phyloP scores from a whole-genome alignment of 2,888 invertebrate species.

The Adelognathus sp. region DNA sequence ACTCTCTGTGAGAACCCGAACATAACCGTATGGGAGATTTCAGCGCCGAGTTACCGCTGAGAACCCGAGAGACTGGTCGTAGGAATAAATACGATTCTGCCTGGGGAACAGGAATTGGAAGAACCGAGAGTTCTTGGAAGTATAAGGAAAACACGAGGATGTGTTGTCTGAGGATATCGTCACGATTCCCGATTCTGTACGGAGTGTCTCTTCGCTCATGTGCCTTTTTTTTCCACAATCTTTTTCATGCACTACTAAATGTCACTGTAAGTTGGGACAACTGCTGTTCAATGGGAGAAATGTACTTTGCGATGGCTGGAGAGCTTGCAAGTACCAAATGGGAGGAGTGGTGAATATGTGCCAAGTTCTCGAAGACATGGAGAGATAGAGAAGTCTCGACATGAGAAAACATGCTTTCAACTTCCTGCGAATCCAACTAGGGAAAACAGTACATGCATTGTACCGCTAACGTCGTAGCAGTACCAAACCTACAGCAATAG shows the following conservation, averaged over 20 bases:
- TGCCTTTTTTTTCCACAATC: not conserved
- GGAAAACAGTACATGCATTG: not conserved
- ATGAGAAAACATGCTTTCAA: not conserved
- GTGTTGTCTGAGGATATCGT: slow-evolving; percentile 35
- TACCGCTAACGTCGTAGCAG: too few species aligned
- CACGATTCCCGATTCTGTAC: slow-evolving; percentile 56
- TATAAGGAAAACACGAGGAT: slow-evolving; percentile 25
- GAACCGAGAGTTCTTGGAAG: not conserved
- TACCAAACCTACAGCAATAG: too few species aligned
- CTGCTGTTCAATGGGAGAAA: slow-evolving; percentile 4
- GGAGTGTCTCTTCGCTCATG: not conserved
- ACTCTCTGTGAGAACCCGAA: slow-evolving; percentile 57
- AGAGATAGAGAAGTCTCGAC: not conserved
- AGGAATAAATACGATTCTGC: slow-evolving; percentile 16
- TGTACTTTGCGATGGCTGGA: not conserved
- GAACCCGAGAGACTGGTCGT: slow-evolving; percentile 16
- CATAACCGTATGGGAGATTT: slow-evolving; percentile 43
- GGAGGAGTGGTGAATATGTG: slow-evolving; percentile 23
- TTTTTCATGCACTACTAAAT: not conserved
- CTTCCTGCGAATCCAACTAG: not conserved
- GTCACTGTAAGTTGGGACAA: slow-evolving; percentile 19
- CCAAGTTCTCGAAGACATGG: slow-evolving; percentile 5
- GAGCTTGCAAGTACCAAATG: slow-evolving; percentile 45
- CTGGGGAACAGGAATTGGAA: slow-evolving; percentile 29
- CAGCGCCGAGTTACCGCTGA: slow-evolving; percentile 24